Evolutionary conservation across 2,797 vertebrate genomes (phyloP), one percentile per base, ranked within the genome.

Genomic region (Siniperca obscura): DNA sequence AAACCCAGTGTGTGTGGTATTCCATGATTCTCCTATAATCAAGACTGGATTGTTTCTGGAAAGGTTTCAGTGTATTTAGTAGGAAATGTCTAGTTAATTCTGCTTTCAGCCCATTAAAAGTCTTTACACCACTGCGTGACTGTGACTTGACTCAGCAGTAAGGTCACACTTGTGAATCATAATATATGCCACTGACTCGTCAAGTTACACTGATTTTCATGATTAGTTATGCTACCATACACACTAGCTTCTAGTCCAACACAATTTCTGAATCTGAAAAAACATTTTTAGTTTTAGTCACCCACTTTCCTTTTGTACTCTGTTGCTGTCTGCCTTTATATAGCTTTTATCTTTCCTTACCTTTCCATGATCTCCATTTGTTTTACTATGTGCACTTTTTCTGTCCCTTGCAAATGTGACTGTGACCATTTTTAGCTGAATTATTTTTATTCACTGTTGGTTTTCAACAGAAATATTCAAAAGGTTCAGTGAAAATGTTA

Each of bases 261-360:
- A 76, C 53, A 82, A 42, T 90, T 76, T 83, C 71, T 62, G 64
- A 42, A 59, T 70, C 38, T 68, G 25, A 34, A 79, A 66, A 55
- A 25, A 61, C 36, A 52, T 78, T 83, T 75, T 64, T 70, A 68
- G 73, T 68, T 76, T 65, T 71, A 34, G n/a, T 76, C 79, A 75
- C 56, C 30, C 27, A 50, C 16, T 60, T 76, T 73, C 62, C 67
- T 56, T 65, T 87, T 82, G 9, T 46, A 59, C 30, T 73, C 14
- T 76, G 12, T 67, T 57, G n/a, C 55, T 55, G 6, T 82, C 61
- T 56, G 25, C 46, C 30, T 69, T 76, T 81, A 75, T 77, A 64
- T 53, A 73, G 11, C 30, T 65, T 53, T 78, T 71, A 66, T 44
- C n/a, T 66, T 72, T 68, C 19, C 55, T 55, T 59, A 68, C 59